Evolutionary conservation across 2,888 invertebrate species (phyloP).

Genomic region (Leucozona laternaria): DNA sequence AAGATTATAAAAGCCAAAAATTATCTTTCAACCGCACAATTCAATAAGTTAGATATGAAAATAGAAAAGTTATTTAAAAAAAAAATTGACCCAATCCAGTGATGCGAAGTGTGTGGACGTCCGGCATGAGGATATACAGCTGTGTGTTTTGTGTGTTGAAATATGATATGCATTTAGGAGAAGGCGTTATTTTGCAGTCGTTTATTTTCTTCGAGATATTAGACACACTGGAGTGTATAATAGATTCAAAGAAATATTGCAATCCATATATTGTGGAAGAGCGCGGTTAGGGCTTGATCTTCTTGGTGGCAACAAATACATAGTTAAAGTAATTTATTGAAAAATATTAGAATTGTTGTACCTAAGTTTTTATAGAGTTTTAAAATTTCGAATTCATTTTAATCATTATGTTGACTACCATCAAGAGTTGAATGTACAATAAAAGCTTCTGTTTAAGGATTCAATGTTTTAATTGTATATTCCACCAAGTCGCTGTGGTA

Average conservation of each 20-base stretch:
- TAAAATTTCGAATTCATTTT: not conserved
- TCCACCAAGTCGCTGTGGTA: too few relatives aligned
- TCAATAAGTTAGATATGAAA: too few relatives aligned
- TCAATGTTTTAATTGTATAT: too few relatives aligned
- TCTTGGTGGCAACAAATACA: conserved; percentile 14
- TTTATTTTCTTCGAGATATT: conserved; percentile 48
- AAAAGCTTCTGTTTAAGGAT: not conserved
- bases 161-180: conserved; percentile 63
- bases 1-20: too few relatives aligned
- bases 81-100: not conserved
- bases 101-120: not conserved
- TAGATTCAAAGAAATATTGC: conserved; percentile 55
- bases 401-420: not conserved
- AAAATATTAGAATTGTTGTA: not conserved
- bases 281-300: not conserved
- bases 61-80: not conserved
- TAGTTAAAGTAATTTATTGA: not conserved
- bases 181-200: conserved; percentile 57
- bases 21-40: too few relatives aligned
- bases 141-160: conserved; percentile 50
- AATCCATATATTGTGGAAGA: not conserved
- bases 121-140: conserved; percentile 6
- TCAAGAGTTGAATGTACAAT: not conserved
- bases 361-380: not conserved
- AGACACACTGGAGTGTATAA: conserved; percentile 31